phyloP scores from a whole-genome alignment of 2,888 invertebrate species.

The Bhutanitis thaidina region DNA sequence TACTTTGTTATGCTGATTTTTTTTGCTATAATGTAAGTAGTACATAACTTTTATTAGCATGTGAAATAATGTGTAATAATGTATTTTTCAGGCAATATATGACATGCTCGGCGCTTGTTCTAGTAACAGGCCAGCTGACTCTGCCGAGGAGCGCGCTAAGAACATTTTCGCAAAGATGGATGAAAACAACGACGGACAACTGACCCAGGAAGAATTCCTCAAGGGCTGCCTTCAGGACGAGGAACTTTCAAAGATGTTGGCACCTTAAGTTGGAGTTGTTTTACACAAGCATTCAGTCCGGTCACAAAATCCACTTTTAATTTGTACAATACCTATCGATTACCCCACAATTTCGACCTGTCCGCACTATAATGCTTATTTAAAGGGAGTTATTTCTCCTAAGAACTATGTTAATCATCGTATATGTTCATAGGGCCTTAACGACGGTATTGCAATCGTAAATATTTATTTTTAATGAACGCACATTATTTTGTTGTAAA shows the following conservation, averaged over 20 bases:
- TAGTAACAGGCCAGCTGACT: conserved; percentile 95
- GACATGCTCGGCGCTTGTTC: conserved; percentile 99
- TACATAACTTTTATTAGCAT: too few relatives aligned
- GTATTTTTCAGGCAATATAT: conserved; percentile 93
- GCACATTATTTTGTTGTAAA: neutral
- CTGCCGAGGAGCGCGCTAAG: conserved; percentile 98
- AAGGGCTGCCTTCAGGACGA: conserved; percentile 98
- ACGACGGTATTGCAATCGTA: neutral
- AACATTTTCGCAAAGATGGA: conserved; percentile 99
- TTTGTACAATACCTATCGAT: conserved; percentile 39
- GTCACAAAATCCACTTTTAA: conserved; percentile 35
- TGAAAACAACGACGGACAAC: conserved; percentile 98
- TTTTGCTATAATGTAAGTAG: too few relatives aligned
- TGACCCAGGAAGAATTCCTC: conserved; percentile 98
- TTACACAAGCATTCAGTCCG: conserved; percentile 22
- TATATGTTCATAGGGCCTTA: neutral
- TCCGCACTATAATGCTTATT: conserved; percentile 18
- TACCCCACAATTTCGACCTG: conserved; percentile 46
- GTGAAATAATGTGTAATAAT: neutral
- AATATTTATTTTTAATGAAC: neutral
- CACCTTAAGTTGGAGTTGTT: conserved; percentile 83
- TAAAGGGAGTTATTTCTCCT: neutral
- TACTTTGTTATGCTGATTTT: too few relatives aligned
- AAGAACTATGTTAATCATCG: neutral
- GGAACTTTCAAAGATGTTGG: conserved; percentile 96